Base-by-base conservation (phyloP, 1,140 invertebrate species). In the Drosophila virilis region DNA sequence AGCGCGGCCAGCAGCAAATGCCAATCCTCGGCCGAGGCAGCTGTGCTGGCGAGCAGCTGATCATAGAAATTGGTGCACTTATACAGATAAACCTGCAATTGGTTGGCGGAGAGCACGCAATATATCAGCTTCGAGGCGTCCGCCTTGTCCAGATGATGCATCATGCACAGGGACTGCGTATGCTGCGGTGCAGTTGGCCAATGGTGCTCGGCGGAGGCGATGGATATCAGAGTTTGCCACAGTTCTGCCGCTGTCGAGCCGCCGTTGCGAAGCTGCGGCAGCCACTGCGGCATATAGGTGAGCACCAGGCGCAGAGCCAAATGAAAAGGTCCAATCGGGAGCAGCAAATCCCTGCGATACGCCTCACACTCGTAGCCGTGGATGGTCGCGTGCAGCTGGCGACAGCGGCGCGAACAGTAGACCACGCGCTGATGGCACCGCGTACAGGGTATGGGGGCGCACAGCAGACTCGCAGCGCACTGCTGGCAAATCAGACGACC, bases 321-420 rank as follows among this genome's bases (percentile, higher is more conserved):
- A 35, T 89, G 80, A 0, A 80, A 88, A 91, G 61, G 0, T 86
- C 90, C 9, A 89, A 80, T 9, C 17, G 80, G 38, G 1, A 37
- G 9, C 1, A 90, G 68, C 0, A 91, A 51, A 52, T 85, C 50
- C 1, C 33, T 45, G 5, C 43, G 52, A 51, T 89, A 78, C 0
- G 65, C 90, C 0, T 17, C 51, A 50, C 90, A 91, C 38, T 91
- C 90, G 50, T 68, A 78, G 10, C 8, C 46, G 40, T 91, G 90
- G 0, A 89, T 67, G 2, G 6, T 0, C 4, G 8, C 22, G 22
- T 91, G 76, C 0, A 28, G 7, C 9, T 82, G 38, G 0, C 67
- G 68, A 46, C 90, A 91, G 6, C 59, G 67, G 1, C 81, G 55
- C 0, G 90, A 91, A 46, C 90, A 91, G 59, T 90, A 91, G 6